Conservation (phyloP, 1,140 invertebrate species). For the Drosophila pectinifera region DNA sequence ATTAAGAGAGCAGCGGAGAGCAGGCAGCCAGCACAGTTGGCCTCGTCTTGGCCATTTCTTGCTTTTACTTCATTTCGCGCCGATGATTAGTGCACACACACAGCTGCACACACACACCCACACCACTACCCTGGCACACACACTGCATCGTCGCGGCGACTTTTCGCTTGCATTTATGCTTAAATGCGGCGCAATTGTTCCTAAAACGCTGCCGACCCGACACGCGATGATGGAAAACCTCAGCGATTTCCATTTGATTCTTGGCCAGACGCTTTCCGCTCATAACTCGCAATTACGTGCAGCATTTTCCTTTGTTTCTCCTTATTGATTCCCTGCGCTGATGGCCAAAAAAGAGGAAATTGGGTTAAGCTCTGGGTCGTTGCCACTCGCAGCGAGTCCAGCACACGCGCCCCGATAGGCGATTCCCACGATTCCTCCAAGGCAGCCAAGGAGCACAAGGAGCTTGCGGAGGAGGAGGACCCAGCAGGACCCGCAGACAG, state of each 20-base stretch:
- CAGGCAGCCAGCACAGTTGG: constrained; percentile 31
- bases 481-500: constrained; percentile 58
- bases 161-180: constrained; percentile 77
- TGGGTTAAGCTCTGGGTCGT: constrained; percentile 55
- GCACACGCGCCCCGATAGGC: constrained; percentile 33
- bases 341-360: constrained; percentile 26
- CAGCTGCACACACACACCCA: constrained; percentile 28
- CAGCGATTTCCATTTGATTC: constrained; percentile 68
- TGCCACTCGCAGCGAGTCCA: constrained; percentile 35
- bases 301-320: constrained; percentile 49
- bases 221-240: constrained; percentile 77
- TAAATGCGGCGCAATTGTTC: constrained; percentile 77
- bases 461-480: neutral
- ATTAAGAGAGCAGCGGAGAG: neutral
- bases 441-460: neutral
- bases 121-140: constrained; percentile 1
- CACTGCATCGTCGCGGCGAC: constrained; percentile 13
- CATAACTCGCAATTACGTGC: constrained; percentile 51
- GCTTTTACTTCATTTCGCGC: constrained; percentile 71
- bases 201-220: constrained; percentile 64
- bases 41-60: constrained; percentile 63
- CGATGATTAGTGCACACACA: constrained; percentile 72
- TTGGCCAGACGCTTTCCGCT: constrained; percentile 17
- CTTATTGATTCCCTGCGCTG: constrained; percentile 35
- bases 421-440: constrained; percentile 44